Percentiles rank a stretch among this genome's conserved stretches.
These are phyloP conservation scores for Phylloscopus collybita DNA, from an alignment of 2,797 vertebrate species.

Conservation along the genomic window DNA sequence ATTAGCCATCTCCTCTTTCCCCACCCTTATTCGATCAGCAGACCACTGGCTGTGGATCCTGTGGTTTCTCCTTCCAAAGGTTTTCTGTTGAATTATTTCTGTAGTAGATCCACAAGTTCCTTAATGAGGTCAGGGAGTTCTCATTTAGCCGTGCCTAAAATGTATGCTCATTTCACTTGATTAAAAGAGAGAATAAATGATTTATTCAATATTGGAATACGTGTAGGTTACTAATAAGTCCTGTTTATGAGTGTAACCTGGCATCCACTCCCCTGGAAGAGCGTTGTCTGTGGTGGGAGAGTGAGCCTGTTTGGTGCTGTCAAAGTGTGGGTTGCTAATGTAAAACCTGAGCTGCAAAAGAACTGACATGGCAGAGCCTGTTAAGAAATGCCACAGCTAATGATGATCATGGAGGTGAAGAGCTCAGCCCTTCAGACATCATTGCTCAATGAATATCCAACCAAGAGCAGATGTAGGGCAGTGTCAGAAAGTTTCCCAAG, in stretches of 20 bases:
- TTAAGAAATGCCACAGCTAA: conserved; percentile 65
- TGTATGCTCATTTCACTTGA: not conserved
- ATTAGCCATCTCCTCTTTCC: not conserved
- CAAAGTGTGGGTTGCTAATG: conserved; percentile 14
- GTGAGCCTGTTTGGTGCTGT: not conserved
- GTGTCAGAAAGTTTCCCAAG: conserved; percentile 77
- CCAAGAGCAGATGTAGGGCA: conserved; percentile 49
- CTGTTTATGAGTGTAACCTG: not conserved
- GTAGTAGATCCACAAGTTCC: not conserved
- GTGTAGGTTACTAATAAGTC: not conserved
- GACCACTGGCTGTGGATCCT: not conserved
- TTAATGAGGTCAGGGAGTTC: not conserved
- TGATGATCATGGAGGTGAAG: conserved; percentile 50
- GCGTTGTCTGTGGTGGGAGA: not conserved
- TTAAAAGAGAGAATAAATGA: not conserved
- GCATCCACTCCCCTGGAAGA: not conserved
- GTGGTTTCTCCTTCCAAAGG: not conserved
- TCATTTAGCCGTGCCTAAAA: not conserved
- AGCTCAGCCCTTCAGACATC: conserved; percentile 71
- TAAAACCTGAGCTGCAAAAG: conserved; percentile 55
- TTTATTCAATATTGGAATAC: not conserved
- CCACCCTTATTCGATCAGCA: not conserved
- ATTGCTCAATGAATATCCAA: conserved; percentile 67
- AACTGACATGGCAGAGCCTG: conserved; percentile 55
- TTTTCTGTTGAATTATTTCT: conserved; percentile 10